Conservation (phyloP, 2,888 invertebrate species). For the Cryptocheilus praepositus region DNA sequence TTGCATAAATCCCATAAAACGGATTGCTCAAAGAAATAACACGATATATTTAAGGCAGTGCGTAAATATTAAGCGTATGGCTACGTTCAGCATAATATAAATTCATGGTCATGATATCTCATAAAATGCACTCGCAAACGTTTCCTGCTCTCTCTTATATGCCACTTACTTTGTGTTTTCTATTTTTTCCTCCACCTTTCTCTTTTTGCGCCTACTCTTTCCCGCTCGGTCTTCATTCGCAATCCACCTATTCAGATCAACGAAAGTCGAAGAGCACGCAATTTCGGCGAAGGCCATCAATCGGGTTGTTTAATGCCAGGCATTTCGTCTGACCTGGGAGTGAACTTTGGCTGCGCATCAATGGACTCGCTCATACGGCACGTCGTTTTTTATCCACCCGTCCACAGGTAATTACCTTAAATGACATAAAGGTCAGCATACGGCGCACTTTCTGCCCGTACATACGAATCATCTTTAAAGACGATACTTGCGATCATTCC, state of each 20-base stretch:
- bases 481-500: too few species aligned
- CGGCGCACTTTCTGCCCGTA: too few species aligned
- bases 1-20: too few species aligned
- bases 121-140: too few species aligned
- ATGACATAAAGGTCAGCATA: too few species aligned
- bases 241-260: constrained; percentile 16
- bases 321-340: constrained; percentile 12
- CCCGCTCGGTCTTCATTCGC: neutral
- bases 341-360: constrained; percentile 21
- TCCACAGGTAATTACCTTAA: constrained; percentile 15
- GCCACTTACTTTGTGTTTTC: neutral
- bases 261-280: neutral
- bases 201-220: constrained; percentile 10
- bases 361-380: constrained; percentile 1
- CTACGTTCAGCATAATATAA: too few species aligned
- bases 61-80: too few species aligned
- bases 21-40: too few species aligned
- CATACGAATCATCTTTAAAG: too few species aligned
- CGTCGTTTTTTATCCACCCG: constrained; percentile 3
- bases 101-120: too few species aligned
- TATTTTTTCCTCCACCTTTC: neutral
- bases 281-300: constrained; percentile 28
- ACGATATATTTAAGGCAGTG: too few species aligned
- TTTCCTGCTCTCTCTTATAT: too few species aligned
- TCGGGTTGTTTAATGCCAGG: constrained; percentile 18